phyloP scores from a whole-genome alignment of 1,140 invertebrate genomes.

The Drosophila subpulchrella region DNA sequence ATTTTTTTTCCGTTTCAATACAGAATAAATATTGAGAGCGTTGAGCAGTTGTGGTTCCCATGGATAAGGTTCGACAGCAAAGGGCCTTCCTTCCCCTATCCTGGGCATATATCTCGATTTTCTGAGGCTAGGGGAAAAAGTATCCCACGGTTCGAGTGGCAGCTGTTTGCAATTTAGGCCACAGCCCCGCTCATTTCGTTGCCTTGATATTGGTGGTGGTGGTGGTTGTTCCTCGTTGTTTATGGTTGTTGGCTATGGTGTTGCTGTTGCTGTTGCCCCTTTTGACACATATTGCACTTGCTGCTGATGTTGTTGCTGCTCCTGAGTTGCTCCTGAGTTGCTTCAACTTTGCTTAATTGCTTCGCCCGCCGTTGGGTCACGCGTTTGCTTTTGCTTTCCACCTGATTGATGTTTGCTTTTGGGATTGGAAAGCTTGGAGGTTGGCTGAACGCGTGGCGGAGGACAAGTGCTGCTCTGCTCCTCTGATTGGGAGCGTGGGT shows the following conservation, averaged over 20 bases:
- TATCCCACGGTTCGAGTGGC: conserved; percentile 84
- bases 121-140: conserved; percentile 69
- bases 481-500: conserved; percentile 56
- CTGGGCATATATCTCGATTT: conserved; percentile 43
- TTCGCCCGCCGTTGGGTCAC: conserved; percentile 51
- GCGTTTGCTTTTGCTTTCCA: conserved; percentile 54
- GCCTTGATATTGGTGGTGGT: conserved; percentile 9
- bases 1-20: conserved; percentile 66
- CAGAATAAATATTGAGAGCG: conserved; percentile 82
- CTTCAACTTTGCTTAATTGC: conserved; percentile 66
- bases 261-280: conserved; percentile 40
- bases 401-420: conserved; percentile 64
- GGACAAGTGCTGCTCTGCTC: conserved; percentile 44
- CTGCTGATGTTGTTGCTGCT: conserved; percentile 42
- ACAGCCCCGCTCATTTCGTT: conserved; percentile 67
- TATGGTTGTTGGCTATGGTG: not conserved
- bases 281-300: conserved; percentile 75
- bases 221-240: conserved; percentile 22
- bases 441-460: conserved; percentile 52
- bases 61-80: conserved; percentile 74
- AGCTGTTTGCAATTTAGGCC: conserved; percentile 84
- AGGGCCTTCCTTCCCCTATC: conserved; percentile 51
- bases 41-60: conserved; percentile 84
- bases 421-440: conserved; percentile 29
- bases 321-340: conserved; percentile 40